Conservation (phyloP, 2,113 vertebrate genomes). For the Xiphias gladius region DNA sequence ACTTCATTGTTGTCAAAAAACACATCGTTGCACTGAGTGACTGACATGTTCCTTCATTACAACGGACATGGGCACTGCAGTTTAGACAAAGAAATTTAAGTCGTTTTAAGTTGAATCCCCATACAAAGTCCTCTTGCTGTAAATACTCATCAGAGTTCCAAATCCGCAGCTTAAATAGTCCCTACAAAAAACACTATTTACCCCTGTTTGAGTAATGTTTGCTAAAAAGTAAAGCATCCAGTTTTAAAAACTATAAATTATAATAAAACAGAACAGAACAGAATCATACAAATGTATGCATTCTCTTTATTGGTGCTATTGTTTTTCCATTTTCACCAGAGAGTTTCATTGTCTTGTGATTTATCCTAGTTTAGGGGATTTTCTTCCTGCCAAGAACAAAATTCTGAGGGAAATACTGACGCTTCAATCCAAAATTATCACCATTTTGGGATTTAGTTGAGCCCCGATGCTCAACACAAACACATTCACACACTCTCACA, state of each 20-base stretch:
- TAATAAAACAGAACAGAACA: too few species aligned
- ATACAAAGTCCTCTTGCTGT: neutral
- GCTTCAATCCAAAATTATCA: constrained; percentile 18
- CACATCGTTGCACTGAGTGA: too few species aligned
- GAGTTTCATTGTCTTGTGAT: neutral
- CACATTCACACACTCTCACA: neutral
- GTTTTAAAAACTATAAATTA: too few species aligned
- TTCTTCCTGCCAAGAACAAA: constrained; percentile 23
- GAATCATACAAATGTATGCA: too few species aligned
- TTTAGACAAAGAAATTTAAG: too few species aligned
- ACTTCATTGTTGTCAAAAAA: too few species aligned
- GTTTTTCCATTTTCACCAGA: neutral
- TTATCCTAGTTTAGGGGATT: constrained; percentile 8
- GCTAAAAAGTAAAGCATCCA: too few species aligned
- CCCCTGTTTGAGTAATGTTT: neutral
- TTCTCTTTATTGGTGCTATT: neutral
- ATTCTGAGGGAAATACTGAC: constrained; percentile 6
- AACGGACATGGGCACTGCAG: too few species aligned
- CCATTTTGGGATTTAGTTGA: constrained; percentile 22
- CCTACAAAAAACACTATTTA: neutral
- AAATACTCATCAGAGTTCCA: neutral
- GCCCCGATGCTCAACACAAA: constrained; percentile 24
- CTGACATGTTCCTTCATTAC: too few species aligned
- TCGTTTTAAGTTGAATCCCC: too few species aligned
- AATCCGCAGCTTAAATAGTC: neutral